Base-by-base conservation (phyloP, 2,888 invertebrate species). In the Sarcophaga variegata region DNA sequence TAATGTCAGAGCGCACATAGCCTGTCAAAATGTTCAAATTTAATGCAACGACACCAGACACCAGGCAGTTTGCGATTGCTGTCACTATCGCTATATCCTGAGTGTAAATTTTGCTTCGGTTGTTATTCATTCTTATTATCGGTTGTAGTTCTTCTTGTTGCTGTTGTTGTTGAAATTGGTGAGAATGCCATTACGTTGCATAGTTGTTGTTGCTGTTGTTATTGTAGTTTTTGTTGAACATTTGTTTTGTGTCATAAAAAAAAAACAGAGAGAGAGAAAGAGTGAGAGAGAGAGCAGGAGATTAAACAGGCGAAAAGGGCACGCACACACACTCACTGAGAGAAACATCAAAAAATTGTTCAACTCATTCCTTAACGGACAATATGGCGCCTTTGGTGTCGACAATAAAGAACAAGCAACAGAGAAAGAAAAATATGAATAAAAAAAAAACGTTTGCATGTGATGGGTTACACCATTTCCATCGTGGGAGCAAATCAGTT, bases 281-380 rank as follows among this genome's bases (percentile, higher is more conserved):
- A 14, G 20, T n/a, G n/a, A 20, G 20, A 17, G 5, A 22, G 63
- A 37, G n/a, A 17, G 64, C 0, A 37, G 10, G 2, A 37, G 37
- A 37, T 10, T 37, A 37, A 8, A 8, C 10, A 8, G 10, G 37
- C 59, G n/a, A 47, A 25, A 59, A 59, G 4, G 14, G 14, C 6
- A 14, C 59, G 6, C 37, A 37, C 37, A 37, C 8, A 6, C 14
- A 12, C 49, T 14, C 49, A 62, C 62, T 10, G 17, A 62, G 62
- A 62, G 14, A 4, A 71, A 69, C 27, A 62, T 62, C 25, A 70
- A 66, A 45, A 80, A 69, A 54, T 14, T 14, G 22, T 70, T 75
- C 20, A 87, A 83, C 78, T 81, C 81, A 83, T 83, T 83, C 81
- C 77, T 81, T 83, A 71, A 70, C 63, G 83, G 83, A 71, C 77